Evolutionary conservation across 2,113 vertebrate genomes (phyloP).

Genomic region (Coryphaenoides rupestris): DNA sequence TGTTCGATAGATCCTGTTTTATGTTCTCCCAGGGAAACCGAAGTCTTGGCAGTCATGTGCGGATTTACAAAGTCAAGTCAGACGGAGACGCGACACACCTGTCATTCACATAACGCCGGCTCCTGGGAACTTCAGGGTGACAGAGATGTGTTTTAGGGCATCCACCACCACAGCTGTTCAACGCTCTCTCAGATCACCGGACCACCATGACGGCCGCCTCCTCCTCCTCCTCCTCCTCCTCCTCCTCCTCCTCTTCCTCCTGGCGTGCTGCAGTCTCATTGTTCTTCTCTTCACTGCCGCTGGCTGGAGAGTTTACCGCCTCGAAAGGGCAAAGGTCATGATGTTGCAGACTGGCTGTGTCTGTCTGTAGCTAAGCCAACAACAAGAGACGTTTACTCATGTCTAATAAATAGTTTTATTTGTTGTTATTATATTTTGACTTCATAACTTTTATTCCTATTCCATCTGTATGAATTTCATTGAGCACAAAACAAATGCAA

Average conservation of each 20-base stretch:
- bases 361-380: background rate
- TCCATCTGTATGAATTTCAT: no score
- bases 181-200: no score
- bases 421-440: no score
- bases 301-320: constrained; percentile 18
- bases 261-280: constrained; percentile 41
- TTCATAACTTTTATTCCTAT: no score
- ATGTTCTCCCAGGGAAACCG: background rate
- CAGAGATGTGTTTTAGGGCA: constrained; percentile 30
- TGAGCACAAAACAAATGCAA: no score
- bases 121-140: constrained; percentile 7
- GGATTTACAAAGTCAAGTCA: constrained; percentile 5
- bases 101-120: constrained; percentile 25
- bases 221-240: no score
- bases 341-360: constrained; percentile 7
- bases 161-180: constrained; percentile 20
- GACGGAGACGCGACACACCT: constrained; percentile 30
- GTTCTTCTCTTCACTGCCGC: constrained; percentile 37
- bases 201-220: no score
- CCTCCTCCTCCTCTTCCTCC: constrained; percentile 14
- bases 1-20: background rate
- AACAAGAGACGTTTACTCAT: no score
- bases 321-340: background rate
- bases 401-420: no score
- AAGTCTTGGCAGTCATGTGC: background rate